Conservation (phyloP, 2,113 vertebrate genomes). For the Pontoporia blainvillei region DNA sequence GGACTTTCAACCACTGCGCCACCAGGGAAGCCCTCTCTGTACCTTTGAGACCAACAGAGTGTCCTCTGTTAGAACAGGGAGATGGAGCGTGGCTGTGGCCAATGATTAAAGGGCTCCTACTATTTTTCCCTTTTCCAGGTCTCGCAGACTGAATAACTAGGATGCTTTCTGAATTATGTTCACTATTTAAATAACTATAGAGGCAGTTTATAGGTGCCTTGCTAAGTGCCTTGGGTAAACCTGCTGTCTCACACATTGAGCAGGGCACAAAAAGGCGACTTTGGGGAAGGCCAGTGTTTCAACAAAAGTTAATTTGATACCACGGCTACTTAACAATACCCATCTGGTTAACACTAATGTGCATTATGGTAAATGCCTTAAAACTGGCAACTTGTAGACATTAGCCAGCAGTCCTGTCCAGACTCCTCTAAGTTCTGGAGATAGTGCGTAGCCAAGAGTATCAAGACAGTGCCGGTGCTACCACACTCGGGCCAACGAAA, state of each 20-base stretch:
- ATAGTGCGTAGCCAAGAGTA: background rate
- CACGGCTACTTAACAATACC: background rate
- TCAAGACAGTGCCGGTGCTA: background rate
- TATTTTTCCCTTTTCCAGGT: background rate
- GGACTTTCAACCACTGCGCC: too few species aligned
- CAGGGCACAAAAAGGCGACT: slow-evolving; percentile 35
- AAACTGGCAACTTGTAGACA: background rate
- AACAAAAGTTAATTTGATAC: background rate
- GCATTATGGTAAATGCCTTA: background rate
- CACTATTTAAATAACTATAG: slow-evolving; percentile 9
- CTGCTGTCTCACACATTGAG: background rate
- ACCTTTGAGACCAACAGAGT: background rate
- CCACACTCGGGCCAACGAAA: background rate
- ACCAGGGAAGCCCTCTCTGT: too few species aligned
- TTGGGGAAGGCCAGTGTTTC: slow-evolving; percentile 43
- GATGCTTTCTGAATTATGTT: slow-evolving; percentile 29
- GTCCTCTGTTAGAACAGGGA: background rate
- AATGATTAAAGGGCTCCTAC: background rate
- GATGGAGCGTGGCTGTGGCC: background rate
- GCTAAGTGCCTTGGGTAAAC: background rate
- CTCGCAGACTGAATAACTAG: background rate
- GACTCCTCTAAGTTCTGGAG: background rate
- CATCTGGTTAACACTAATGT: background rate
- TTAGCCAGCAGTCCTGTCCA: background rate
- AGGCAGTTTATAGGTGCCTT: background rate